phyloP scores from a whole-genome alignment of 2,113 vertebrate species.

The Channa maculata region DNA sequence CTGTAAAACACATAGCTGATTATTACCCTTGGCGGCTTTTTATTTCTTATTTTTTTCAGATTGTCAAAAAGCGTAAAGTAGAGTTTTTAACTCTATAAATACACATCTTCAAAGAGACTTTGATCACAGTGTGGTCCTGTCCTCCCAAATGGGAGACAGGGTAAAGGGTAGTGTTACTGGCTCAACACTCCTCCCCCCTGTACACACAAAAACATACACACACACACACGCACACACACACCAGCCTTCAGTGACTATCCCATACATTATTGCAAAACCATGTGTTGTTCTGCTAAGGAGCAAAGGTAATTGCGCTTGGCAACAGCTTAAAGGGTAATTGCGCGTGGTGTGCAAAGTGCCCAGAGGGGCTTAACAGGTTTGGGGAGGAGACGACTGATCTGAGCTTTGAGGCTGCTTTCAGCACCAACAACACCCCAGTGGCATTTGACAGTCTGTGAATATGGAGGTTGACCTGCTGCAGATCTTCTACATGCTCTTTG shows the following conservation, averaged over 20 bases:
- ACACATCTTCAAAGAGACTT: constrained; percentile 68
- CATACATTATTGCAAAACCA: constrained; percentile 64
- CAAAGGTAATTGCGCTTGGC: constrained; percentile 65
- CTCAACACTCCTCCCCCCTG: constrained; percentile 19
- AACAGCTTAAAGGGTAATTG: constrained; percentile 77
- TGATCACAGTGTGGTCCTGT: constrained; percentile 58
- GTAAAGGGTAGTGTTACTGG: constrained; percentile 65
- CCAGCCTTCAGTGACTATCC: constrained; percentile 47
- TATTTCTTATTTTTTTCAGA: constrained; percentile 8
- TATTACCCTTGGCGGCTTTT: neutral
- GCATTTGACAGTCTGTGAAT: constrained; percentile 58
- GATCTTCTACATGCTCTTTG: constrained; percentile 35
- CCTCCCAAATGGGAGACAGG: constrained; percentile 32
- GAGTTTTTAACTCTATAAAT: constrained; percentile 32
- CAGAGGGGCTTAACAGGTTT: constrained; percentile 45
- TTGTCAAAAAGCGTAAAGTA: constrained; percentile 1
- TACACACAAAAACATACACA: constrained; percentile 15
- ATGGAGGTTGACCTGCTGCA: constrained; percentile 52
- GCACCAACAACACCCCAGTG: constrained; percentile 44
- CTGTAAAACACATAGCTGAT: neutral
- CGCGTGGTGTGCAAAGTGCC: constrained; percentile 54
- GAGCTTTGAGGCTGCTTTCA: constrained; percentile 67
- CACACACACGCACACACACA: constrained; percentile 28
- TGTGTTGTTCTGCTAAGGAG: constrained; percentile 63
- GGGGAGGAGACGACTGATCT: constrained; percentile 57